Conservation (phyloP, 2,113 vertebrate genomes). For the Ahaetulla prasina region DNA sequence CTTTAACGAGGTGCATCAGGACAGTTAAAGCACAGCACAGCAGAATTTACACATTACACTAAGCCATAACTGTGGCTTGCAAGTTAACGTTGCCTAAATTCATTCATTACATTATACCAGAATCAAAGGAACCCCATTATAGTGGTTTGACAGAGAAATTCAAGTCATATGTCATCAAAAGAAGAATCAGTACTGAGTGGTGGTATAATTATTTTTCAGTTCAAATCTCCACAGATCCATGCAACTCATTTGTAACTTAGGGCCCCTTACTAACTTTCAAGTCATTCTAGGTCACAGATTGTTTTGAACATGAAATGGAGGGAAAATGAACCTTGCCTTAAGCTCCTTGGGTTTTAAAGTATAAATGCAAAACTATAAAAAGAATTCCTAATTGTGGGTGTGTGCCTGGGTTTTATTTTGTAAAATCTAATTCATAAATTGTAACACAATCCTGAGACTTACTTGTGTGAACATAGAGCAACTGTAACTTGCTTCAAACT, state of each 20-base stretch:
- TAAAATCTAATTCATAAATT: not conserved
- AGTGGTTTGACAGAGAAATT: no score
- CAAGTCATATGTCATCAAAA: no score
- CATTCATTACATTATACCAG: not conserved
- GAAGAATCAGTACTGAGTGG: not conserved
- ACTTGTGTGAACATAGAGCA: not conserved
- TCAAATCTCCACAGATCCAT: not conserved
- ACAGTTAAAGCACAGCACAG: not conserved
- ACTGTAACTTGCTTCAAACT: slow-evolving; percentile 20
- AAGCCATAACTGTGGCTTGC: not conserved
- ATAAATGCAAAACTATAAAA: not conserved
- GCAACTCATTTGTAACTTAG: not conserved
- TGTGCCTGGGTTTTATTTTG: not conserved
- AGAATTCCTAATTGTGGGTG: not conserved
- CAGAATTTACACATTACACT: not conserved
- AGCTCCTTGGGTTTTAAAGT: not conserved
- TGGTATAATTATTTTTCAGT: not conserved
- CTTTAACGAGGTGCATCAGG: not conserved
- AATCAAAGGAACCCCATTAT: not conserved
- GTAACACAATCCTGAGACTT: not conserved
- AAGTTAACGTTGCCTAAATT: not conserved
- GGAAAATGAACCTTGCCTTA: not conserved
- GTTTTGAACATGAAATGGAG: not conserved
- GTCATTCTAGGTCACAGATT: not conserved
- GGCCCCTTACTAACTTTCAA: not conserved